Evolutionary conservation across 2,113 vertebrate genomes (phyloP).

Genomic region (Myocastor coypus): DNA sequence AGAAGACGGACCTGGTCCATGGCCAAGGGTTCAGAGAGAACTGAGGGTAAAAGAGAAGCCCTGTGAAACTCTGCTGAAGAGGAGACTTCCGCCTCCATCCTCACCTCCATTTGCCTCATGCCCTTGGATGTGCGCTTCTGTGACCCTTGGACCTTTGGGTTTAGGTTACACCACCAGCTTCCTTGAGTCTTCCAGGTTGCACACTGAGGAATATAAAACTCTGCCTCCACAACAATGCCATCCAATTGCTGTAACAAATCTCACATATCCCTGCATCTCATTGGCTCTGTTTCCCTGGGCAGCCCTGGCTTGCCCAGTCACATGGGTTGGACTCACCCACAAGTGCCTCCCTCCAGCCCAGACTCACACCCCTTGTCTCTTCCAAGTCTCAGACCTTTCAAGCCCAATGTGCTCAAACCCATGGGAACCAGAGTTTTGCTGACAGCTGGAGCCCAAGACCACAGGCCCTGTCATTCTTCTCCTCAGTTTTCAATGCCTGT

Average conservation of each 20-base stretch:
- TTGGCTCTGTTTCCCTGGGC: neutral
- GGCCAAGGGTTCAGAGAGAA: neutral
- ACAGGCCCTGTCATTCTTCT: fast-evolving
- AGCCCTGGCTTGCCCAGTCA: neutral
- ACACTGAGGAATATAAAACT: neutral
- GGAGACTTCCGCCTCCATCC: no score
- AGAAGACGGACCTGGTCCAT: neutral
- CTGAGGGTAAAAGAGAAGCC: neutral
- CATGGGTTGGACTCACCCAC: neutral
- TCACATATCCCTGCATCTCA: neutral
- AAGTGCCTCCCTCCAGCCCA: neutral
- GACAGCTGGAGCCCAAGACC: neutral
- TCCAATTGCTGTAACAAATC: neutral
- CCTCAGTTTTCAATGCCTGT: no score
- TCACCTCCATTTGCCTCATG: neutral
- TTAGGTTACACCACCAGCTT: neutral
- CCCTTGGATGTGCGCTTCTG: neutral
- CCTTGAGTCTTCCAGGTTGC: neutral
- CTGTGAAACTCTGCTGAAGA: no score
- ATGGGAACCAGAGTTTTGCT: neutral
- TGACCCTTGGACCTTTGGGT: no score
- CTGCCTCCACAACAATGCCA: neutral
- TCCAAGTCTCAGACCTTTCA: neutral
- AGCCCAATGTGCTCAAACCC: neutral
- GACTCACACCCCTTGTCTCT: no score